phyloP scores from a whole-genome alignment of 64 coral and sea anemone species.

The Pocillopora verrucosa region DNA sequence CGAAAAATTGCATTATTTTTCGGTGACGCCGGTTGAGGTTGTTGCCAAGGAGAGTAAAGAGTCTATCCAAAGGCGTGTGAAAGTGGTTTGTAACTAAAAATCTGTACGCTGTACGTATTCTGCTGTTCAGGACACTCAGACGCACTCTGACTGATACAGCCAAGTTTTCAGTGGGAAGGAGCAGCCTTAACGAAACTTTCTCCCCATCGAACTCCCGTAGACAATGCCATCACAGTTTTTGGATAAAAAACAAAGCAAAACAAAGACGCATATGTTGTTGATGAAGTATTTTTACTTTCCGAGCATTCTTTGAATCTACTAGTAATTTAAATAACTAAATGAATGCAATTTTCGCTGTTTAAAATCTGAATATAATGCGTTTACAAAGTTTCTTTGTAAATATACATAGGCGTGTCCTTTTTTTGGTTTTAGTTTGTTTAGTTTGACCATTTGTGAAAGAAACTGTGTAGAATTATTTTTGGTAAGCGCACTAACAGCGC shows the following conservation, averaged over 20 bases:
- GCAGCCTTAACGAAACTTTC: no score
- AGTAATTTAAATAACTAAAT: background rate
- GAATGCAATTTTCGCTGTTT: background rate
- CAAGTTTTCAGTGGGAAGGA: no score
- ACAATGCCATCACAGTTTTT: no score
- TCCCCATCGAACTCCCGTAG: no score
- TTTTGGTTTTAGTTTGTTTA: background rate
- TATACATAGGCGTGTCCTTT: background rate
- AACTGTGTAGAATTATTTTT: background rate
- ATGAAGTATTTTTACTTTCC: background rate
- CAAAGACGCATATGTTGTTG: background rate
- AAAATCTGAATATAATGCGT: background rate
- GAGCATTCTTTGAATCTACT: background rate
- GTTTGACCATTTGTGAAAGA: no score
- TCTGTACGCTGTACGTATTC: no score
- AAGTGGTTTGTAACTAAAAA: no score
- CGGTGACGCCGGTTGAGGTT: background rate
- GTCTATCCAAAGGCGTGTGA: no score
- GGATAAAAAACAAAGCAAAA: no score
- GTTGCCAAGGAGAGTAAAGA: no score
- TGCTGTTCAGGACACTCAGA: no score
- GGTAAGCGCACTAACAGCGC: background rate
- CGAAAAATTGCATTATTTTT: background rate
- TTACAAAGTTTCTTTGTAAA: background rate
- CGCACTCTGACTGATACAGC: no score